phyloP scores from a whole-genome alignment of 2,797 vertebrate species.

The Heterohyrax brucei region DNA sequence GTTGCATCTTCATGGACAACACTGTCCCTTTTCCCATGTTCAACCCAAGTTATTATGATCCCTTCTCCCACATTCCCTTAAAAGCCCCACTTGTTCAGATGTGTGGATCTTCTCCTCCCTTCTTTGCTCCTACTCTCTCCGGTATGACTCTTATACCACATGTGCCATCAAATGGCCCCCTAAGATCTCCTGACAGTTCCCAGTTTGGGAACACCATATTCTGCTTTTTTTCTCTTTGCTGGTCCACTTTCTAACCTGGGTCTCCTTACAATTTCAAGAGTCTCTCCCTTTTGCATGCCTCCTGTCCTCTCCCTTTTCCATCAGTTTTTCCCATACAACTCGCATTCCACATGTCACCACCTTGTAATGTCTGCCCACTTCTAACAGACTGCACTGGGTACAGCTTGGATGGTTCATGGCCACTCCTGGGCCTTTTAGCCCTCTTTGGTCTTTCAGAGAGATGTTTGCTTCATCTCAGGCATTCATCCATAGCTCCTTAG shows the following conservation, averaged over 20 bases:
- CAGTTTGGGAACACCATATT: neutral
- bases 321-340: neutral
- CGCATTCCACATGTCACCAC: neutral
- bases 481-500: neutral
- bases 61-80: too few relatives aligned
- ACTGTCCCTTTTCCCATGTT: too few relatives aligned
- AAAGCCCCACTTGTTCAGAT: too few relatives aligned
- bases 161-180: neutral
- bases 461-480: neutral
- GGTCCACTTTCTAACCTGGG: neutral
- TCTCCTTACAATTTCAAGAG: too few relatives aligned
- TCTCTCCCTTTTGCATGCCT: neutral
- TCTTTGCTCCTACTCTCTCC: too few relatives aligned
- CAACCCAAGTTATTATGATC: too few relatives aligned
- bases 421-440: neutral
- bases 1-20: too few relatives aligned
- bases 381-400: neutral
- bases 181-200: neutral
- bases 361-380: accelerated
- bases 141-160: too few relatives aligned
- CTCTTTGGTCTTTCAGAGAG: accelerated
- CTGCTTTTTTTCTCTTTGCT: neutral
- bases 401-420: too few relatives aligned
- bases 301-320: neutral
- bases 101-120: neutral